These are phyloP conservation scores for Burhinus bistriatus DNA, from an alignment of 2,113 vertebrate genomes.

Conservation along the genomic window DNA sequence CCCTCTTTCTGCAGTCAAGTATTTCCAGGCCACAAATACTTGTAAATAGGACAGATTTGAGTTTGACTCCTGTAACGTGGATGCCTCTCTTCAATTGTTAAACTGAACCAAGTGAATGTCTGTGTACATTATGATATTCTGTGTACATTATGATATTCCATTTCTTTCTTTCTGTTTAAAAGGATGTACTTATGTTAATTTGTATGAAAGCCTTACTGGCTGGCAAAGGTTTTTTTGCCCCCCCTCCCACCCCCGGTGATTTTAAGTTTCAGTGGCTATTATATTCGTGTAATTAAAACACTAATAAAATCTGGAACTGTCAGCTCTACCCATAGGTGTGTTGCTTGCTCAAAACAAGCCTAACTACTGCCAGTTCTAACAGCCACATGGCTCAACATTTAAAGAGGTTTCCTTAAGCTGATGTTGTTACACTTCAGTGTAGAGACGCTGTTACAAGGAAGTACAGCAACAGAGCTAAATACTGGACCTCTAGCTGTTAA, in stretches of 20 bases:
- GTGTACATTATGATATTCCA: constrained; percentile 46
- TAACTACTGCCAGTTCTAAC: background rate
- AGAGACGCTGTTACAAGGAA: accelerated
- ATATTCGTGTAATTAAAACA: constrained; percentile 50
- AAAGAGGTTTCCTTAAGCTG: background rate
- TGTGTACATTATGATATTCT: constrained; percentile 51
- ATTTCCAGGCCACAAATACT: constrained; percentile 6
- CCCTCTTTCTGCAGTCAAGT: constrained; percentile 22
- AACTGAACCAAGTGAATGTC: constrained; percentile 54
- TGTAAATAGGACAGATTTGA: constrained; percentile 61
- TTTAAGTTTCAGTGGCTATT: constrained; percentile 48
- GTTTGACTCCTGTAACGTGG: background rate
- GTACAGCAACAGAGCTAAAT: background rate
- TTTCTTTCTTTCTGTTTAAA: constrained; percentile 60
- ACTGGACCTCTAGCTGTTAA: background rate
- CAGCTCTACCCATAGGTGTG: background rate
- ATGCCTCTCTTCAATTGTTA: background rate
- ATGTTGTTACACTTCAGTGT: background rate
- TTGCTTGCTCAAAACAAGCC: background rate
- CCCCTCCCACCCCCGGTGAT: background rate
- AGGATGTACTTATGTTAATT: constrained; percentile 48
- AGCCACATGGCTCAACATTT: accelerated
- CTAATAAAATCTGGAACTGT: constrained; percentile 71
- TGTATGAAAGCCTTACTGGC: constrained; percentile 56
- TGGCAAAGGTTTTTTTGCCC: background rate